Base-by-base conservation (phyloP, 2,113 vertebrate species). In the Solea solea region DNA sequence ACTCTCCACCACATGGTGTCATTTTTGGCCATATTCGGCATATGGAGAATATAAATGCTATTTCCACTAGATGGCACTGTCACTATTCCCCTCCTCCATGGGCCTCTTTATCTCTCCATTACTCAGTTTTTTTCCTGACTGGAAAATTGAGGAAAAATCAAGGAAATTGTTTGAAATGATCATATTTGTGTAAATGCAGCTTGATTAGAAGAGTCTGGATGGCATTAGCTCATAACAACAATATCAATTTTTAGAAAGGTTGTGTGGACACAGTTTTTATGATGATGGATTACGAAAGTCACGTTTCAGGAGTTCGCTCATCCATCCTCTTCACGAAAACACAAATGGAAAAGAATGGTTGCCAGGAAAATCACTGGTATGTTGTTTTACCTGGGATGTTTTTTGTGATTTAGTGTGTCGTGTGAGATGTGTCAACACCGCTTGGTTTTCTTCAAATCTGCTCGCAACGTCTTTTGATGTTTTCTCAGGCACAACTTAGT, bases 401-500 rank as follows among this genome's bases (percentile, higher is more conserved):
- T 55, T 3, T 27, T 27, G 1, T 21, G 12, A 15, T 21, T 46
- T 12, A 6, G 25, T 21, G 39, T 68, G 52, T 7, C 28, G 51
- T 64, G 53, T 51, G 4, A 68, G 16, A 68, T 67, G 8, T 48
- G 44, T 59, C 45, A 54, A 44, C 34, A 28, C 55, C 10, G 34
- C n/a, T 34, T 34, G 3, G 59, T 59, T 72, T 76, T 49, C 44
- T 15, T 34, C 34, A 63, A 16, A 62, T 76, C 41, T 62, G 64
- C 60, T 54, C 41, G 46, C 40, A 14, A 42, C 63, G 44, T 52
- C 8, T 7, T 69, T 76, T 69, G 59, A 85, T 67, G 53, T 72
- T 64, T 69, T 54, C 57, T 52, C 52, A 50, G 10, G 72, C 12
- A 67, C 76, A 54, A 67, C 67, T 82, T 64, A 51, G 16, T 50